A percentile compares a stretch with the other conserved stretches of the same genome.
Evolutionary conservation across 1,140 invertebrate species (phyloP).

Genomic region (Atta texana): DNA sequence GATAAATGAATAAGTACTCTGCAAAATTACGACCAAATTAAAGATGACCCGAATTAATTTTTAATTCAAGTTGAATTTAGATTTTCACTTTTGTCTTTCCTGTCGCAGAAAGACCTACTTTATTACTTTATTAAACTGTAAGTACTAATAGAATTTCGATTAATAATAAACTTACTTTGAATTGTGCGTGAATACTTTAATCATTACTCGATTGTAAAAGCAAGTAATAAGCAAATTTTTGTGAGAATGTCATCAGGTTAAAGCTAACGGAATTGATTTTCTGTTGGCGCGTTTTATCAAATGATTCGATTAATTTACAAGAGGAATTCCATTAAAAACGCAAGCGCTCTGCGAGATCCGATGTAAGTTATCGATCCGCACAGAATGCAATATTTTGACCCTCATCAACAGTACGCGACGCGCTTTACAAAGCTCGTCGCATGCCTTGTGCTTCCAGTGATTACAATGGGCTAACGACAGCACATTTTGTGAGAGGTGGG

Average conservation of each 20-base stretch:
- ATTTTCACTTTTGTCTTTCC: no score
- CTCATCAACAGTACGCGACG: constrained; percentile 5
- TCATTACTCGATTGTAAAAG: not conserved
- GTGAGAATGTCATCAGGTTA: not conserved
- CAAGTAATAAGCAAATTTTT: not conserved
- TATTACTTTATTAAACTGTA: not conserved
- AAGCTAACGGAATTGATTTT: not conserved
- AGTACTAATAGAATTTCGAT: not conserved
- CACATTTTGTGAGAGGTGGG: not conserved
- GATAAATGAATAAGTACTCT: not conserved
- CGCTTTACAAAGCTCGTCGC: constrained; percentile 24
- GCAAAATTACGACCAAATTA: not conserved
- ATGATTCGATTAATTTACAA: constrained; percentile 23
- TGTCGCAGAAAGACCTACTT: not conserved
- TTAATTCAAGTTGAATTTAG: not conserved
- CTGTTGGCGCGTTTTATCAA: not conserved
- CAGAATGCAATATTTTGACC: constrained; percentile 16
- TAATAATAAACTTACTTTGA: not conserved
- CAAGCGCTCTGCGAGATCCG: not conserved
- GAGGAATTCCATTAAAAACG: not conserved
- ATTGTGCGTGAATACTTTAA: not conserved
- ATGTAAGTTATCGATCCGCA: constrained; percentile 14
- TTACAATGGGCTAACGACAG: constrained; percentile 14
- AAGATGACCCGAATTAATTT: no score
- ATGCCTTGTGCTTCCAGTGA: not conserved